phyloP scores from a whole-genome alignment of 2,888 invertebrate genomes.

The Chymomyza caudatula region DNA sequence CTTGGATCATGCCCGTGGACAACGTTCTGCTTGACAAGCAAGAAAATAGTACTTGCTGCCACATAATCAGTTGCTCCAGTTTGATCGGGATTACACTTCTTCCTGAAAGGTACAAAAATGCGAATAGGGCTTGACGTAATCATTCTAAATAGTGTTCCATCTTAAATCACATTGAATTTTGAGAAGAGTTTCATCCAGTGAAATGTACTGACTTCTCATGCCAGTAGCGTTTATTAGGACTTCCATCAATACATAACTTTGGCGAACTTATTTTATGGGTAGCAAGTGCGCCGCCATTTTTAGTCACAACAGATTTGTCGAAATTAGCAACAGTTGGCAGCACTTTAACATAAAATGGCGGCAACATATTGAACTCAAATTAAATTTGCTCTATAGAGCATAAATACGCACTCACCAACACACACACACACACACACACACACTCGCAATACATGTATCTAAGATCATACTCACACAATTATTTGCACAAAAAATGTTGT shows the following conservation, averaged over 20 bases:
- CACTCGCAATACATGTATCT: constrained; percentile 11
- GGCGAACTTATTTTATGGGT: neutral
- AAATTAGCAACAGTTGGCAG: neutral
- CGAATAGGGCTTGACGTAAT: no score
- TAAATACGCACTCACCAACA: constrained; percentile 1
- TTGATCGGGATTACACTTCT: no score
- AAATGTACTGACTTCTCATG: no score
- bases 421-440: constrained; percentile 14
- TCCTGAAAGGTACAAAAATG: no score
- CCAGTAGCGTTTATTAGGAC: no score
- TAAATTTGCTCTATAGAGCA: neutral
- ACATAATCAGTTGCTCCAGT: no score
- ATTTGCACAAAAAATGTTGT: neutral
- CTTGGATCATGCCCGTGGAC: no score
- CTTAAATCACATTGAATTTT: no score
- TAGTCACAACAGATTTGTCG: neutral
- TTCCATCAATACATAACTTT: neutral
- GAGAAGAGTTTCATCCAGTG: no score
- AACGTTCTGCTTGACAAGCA: no score
- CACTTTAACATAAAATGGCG: neutral
- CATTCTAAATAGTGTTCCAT: no score
- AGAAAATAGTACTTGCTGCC: no score
- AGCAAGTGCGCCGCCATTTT: neutral
- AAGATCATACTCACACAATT: neutral
- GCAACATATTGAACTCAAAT: neutral